Evolutionary conservation across 2,888 invertebrate genomes (phyloP), one percentile per base, ranked within the genome.

Genomic region (Monoplex corrugatus): DNA sequence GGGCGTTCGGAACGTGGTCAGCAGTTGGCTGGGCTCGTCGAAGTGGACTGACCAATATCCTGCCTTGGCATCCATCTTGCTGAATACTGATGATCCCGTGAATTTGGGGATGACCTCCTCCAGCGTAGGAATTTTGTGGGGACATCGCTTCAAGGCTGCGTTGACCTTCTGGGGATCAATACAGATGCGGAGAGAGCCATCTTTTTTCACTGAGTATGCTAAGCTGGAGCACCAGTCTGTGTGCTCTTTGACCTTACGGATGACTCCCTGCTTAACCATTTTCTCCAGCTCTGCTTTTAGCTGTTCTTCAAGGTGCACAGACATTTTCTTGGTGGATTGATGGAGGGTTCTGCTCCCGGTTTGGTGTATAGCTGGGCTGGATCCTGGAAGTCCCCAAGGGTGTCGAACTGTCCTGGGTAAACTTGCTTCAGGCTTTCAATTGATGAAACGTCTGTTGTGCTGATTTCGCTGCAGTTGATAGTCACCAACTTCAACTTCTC

Each of bases 111-210:
- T 80, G 32, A 80, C 28, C 50, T 92, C 91, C 68, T 92, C 92
- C 6, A 92, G n/a, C 1, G 90, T 91, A 8, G 90, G 91, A 57
- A n/a, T 86, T 90, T 50, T 72, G 63, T 68, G 63, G 63, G 63
- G 91, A 38, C 88, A 87, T 78, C 90, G 68, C 75, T 90, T 90
- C 28, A 92, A 57, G 28, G 88, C 82, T 0, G 86, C 38, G 87
- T 92, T 92, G 23, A 92, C 89, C 19, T 68, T 38, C 35, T 83
- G 75, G 5, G 91, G 91, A 78, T 91, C 91, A 0, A 92, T 87
- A 78, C 92, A 92, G 28, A 92, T 63, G 28, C 89, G n/a, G 68
- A 89, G 38, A 10, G 72, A 44, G 0, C 86, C n/a, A n/a, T n/a
- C n/a, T n/a, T n/a, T n/a, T n/a, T n/a, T n/a, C 83, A 84, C 88